phyloP scores from a whole-genome alignment of 2,888 invertebrate genomes.

The Hyles lineata region DNA sequence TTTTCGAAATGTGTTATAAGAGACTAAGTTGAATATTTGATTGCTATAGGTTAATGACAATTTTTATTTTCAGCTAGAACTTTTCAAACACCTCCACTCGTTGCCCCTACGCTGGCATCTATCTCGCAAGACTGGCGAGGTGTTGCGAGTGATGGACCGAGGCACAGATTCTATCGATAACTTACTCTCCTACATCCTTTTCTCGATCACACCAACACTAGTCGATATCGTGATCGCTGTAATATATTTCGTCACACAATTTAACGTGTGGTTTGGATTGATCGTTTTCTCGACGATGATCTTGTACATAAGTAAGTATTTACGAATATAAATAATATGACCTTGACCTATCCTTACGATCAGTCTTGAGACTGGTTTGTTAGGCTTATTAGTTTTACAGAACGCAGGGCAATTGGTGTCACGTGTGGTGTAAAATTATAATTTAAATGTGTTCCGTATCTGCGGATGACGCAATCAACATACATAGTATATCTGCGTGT shows the following conservation, averaged over 20 bases:
- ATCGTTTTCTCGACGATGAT: conserved; percentile 97
- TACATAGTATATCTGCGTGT: no score
- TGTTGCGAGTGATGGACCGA: conserved; percentile 97
- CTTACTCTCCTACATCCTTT: conserved; percentile 95
- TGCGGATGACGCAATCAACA: no score
- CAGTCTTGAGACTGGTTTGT: background rate
- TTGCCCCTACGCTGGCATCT: conserved; percentile 98
- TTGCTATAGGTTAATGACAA: conserved; percentile 35
- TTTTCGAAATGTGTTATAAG: no score
- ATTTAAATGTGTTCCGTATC: no score
- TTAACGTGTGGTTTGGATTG: conserved; percentile 97
- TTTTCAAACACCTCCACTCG: conserved; percentile 94
- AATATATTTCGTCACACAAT: conserved; percentile 93
- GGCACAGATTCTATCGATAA: conserved; percentile 98
- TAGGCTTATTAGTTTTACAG: background rate
- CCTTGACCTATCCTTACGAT: conserved; percentile 11
- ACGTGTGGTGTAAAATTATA: no score
- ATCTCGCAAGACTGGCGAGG: conserved; percentile 97
- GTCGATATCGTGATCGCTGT: conserved; percentile 96
- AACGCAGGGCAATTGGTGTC: no score
- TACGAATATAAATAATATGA: background rate
- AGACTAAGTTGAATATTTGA: no score
- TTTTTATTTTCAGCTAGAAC: conserved; percentile 86
- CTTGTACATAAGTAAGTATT: conserved; percentile 93
- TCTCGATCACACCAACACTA: conserved; percentile 96